These are phyloP conservation scores for Carpatolechia fugitivella DNA, from an alignment of 2,888 invertebrate genomes.

Conservation along the genomic window DNA sequence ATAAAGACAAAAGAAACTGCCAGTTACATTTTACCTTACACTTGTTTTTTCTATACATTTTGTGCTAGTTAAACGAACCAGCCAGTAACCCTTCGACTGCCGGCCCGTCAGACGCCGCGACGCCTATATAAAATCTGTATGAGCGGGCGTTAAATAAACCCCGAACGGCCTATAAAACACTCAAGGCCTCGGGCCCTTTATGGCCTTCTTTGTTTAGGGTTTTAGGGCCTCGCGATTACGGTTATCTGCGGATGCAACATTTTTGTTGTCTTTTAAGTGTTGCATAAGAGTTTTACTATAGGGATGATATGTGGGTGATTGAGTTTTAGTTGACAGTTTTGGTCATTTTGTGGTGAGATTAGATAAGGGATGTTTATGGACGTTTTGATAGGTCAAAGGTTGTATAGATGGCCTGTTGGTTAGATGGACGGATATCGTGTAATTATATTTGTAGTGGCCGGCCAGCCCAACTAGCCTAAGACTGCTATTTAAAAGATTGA, in stretches of 20 bases:
- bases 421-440: too few relatives aligned
- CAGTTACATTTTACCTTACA: too few relatives aligned
- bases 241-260: slow-evolving; percentile 28
- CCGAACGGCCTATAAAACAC: slow-evolving; percentile 63
- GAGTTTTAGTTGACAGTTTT: slow-evolving; percentile 3
- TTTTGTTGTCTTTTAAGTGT: slow-evolving; percentile 14
- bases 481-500: too few relatives aligned
- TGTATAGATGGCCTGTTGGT: too few relatives aligned
- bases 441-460: too few relatives aligned
- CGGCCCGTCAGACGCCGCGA: slow-evolving; percentile 45
- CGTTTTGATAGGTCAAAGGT: background rate
- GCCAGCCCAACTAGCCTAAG: too few relatives aligned
- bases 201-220: slow-evolving; percentile 60
- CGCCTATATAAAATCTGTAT: slow-evolving; percentile 70
- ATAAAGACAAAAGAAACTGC: too few relatives aligned
- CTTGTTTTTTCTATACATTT: too few relatives aligned
- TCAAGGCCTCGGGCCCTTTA: slow-evolving; percentile 38
- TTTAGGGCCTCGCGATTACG: slow-evolving; percentile 42
- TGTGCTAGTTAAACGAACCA: background rate
- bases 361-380: background rate
- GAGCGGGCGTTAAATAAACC: slow-evolving; percentile 68
- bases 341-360: background rate
- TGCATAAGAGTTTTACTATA: slow-evolving; percentile 2
- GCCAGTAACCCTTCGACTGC: slow-evolving; percentile 9
- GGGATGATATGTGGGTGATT: background rate